Percentiles rank a stretch among this genome's conserved stretches.
These are phyloP conservation scores for Wasmannia auropunctata DNA, from an alignment of 1,140 invertebrate species.

Conservation along the genomic window DNA sequence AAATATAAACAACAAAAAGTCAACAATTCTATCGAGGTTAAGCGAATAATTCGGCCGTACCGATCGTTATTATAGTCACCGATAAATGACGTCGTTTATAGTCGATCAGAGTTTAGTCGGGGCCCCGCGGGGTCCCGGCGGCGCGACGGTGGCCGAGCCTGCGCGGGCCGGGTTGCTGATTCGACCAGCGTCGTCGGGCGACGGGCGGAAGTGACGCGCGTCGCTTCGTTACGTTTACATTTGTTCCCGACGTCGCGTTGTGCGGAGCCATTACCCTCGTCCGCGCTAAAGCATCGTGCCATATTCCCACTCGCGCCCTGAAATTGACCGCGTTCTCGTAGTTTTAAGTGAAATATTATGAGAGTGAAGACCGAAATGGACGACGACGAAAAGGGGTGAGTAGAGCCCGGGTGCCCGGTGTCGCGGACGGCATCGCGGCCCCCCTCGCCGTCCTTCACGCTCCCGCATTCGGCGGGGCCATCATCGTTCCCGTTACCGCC, in stretches of 20 bases:
- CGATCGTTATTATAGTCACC: no score
- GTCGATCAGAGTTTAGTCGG: no score
- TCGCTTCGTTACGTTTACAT: conserved; percentile 83
- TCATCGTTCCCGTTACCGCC: conserved; percentile 59
- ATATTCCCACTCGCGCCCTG: conserved; percentile 83
- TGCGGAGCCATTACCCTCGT: conserved; percentile 84
- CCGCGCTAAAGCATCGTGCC: conserved; percentile 83
- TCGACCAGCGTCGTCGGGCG: conserved; percentile 68
- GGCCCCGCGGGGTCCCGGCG: no score
- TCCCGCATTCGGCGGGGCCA: conserved; percentile 36
- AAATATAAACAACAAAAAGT: no score
- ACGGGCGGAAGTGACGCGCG: conserved; percentile 81
- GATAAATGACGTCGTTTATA: no score
- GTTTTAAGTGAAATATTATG: conserved; percentile 86
- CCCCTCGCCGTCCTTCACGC: not conserved
- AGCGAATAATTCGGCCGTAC: no score
- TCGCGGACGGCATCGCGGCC: conserved; percentile 20
- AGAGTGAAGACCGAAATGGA: conserved; percentile 87
- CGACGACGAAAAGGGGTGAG: conserved; percentile 86
- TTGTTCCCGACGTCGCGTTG: conserved; percentile 80
- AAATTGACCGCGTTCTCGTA: conserved; percentile 81
- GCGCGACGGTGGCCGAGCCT: no score
- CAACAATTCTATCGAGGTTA: no score
- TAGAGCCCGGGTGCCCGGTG: not conserved
- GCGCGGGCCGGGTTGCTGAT: conserved; percentile 54